These are phyloP conservation scores for Chrysogorgia sp. DNA, from an alignment of 92 coral and sea anemone genomes.

Conservation along the genomic window DNA sequence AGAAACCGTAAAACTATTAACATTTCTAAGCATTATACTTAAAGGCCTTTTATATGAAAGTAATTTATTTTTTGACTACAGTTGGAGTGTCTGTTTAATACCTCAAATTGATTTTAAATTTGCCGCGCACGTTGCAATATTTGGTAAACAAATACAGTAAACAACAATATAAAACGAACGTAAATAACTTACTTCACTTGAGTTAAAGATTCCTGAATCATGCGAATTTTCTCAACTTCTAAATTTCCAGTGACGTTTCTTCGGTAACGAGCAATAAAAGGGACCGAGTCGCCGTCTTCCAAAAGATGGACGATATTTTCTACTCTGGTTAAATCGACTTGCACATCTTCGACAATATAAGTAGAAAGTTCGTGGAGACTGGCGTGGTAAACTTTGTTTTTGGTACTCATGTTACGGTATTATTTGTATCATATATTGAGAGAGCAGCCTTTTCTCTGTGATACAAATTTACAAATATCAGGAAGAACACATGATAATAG, in stretches of 20 bases:
- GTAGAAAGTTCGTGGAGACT: constrained; percentile 11
- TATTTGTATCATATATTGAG: too few relatives aligned
- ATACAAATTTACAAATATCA: too few relatives aligned
- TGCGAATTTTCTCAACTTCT: constrained; percentile 73
- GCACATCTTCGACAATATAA: constrained; percentile 61
- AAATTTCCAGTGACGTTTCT: constrained; percentile 79
- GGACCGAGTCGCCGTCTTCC: constrained; percentile 80
- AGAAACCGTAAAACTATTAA: too few relatives aligned
- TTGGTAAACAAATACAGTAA: background rate
- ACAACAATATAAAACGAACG: background rate
- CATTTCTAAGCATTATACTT: too few relatives aligned
- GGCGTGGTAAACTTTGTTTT: background rate
- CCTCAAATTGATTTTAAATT: constrained; percentile 20
- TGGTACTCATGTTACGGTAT: background rate
- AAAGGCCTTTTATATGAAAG: too few relatives aligned
- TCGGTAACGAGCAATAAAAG: constrained; percentile 92
- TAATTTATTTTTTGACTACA: too few relatives aligned
- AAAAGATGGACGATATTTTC: constrained; percentile 63
- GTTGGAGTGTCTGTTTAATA: too few relatives aligned
- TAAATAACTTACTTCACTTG: constrained; percentile 68
- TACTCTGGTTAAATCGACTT: constrained; percentile 46
- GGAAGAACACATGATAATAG: too few relatives aligned
- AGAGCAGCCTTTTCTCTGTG: too few relatives aligned
- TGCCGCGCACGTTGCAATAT: constrained; percentile 2
- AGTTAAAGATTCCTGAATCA: constrained; percentile 66